Percentiles rank a stretch among this genome's conserved stretches.
These are phyloP conservation scores for Rhamnusium bicolor DNA, from an alignment of 2,888 invertebrate genomes.

Conservation along the genomic window DNA sequence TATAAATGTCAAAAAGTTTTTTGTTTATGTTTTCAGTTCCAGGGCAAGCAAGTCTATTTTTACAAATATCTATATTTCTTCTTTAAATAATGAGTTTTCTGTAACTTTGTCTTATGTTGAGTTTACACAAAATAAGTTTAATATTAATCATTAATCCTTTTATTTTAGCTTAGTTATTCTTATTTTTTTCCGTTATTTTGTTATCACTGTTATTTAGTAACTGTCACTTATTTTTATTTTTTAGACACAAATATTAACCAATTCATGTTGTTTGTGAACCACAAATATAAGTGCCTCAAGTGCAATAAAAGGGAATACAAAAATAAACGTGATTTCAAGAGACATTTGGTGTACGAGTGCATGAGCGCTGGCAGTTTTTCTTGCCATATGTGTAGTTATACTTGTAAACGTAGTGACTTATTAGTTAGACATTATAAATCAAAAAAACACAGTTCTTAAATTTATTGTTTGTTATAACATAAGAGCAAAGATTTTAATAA, in stretches of 20 bases:
- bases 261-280: constrained; percentile 14
- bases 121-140: not conserved
- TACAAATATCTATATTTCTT: too few relatives aligned
- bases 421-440: constrained; percentile 14
- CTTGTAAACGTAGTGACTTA: constrained; percentile 6
- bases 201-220: not conserved
- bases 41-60: too few relatives aligned
- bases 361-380: not conserved
- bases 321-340: constrained; percentile 13
- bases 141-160: not conserved
- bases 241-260: not conserved
- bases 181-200: not conserved
- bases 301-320: constrained; percentile 26
- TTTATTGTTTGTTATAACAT: not conserved
- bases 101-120: too few relatives aligned
- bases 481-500: too few relatives aligned
- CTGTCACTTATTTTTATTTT: not conserved
- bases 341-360: constrained; percentile 18
- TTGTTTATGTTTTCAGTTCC: too few relatives aligned
- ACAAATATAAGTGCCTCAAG: constrained; percentile 23
- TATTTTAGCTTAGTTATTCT: not conserved
- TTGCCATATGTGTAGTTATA: constrained; percentile 3
- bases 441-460: constrained; percentile 1
- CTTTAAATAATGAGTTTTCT: too few relatives aligned
- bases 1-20: too few relatives aligned